Conservation (phyloP, 2,888 invertebrate genomes). For the Dinocampus coccinellae region DNA sequence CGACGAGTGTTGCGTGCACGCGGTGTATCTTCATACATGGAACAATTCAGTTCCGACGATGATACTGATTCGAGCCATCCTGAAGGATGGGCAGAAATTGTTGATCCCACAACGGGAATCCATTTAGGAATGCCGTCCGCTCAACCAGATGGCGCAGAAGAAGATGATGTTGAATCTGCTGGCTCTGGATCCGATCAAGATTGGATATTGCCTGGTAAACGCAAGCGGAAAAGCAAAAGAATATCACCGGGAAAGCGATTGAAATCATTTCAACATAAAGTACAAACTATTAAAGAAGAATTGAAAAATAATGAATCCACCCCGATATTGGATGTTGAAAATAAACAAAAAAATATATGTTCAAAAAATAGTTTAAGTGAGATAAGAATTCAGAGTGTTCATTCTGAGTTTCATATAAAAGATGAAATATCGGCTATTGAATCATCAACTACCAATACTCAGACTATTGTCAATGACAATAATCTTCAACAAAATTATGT, state of each 20-base stretch:
- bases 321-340: neutral
- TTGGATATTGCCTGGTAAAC: constrained; percentile 65
- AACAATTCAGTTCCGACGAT: constrained; percentile 62
- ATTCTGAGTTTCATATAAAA: constrained; percentile 64
- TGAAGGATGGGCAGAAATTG: constrained; percentile 63
- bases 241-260: constrained; percentile 57
- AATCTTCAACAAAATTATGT: constrained; percentile 52
- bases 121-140: constrained; percentile 50
- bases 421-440: constrained; percentile 61
- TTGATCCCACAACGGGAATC: constrained; percentile 54
- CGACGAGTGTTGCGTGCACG: constrained; percentile 62
- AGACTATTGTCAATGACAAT: neutral
- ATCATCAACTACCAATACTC: constrained; percentile 28
- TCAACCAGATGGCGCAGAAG: constrained; percentile 49
- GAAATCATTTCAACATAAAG: constrained; percentile 54
- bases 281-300: constrained; percentile 47
- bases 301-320: constrained; percentile 1
- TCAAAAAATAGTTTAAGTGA: constrained; percentile 12
- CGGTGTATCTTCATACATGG: constrained; percentile 64
- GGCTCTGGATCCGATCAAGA: constrained; percentile 65
- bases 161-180: constrained; percentile 50
- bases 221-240: constrained; percentile 65
- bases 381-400: constrained; percentile 52
- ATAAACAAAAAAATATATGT: neutral
- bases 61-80: constrained; percentile 56